These are phyloP conservation scores for Harpegnathos saltator DNA, from an alignment of 1,140 invertebrate species.

Conservation along the genomic window DNA sequence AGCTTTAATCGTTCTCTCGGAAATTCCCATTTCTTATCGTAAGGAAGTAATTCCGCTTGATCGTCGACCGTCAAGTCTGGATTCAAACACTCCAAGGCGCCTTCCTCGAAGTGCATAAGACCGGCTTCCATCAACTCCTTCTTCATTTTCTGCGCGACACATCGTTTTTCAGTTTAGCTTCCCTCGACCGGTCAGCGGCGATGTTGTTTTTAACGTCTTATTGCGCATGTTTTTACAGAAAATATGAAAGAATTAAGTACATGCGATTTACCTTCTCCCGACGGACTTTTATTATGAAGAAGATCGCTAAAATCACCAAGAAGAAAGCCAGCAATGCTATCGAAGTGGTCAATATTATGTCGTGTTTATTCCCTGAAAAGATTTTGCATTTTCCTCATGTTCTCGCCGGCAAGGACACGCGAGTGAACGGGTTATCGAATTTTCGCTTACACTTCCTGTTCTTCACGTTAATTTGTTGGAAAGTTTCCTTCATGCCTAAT, in stretches of 20 bases:
- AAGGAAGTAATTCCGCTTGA: slow-evolving; percentile 96
- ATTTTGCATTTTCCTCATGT: slow-evolving; percentile 4
- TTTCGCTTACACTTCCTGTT: slow-evolving; percentile 17
- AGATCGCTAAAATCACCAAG: slow-evolving; percentile 85
- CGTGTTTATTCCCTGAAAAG: slow-evolving; percentile 80
- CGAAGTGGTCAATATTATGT: slow-evolving; percentile 55
- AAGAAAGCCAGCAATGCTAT: slow-evolving; percentile 79
- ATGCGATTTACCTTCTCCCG: slow-evolving; percentile 87
- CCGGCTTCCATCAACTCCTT: slow-evolving; percentile 89
- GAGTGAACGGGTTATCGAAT: too few relatives aligned
- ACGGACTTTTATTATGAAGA: slow-evolving; percentile 86
- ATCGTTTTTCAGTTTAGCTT: background rate
- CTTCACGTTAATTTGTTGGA: slow-evolving; percentile 81
- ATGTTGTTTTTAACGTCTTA: too few relatives aligned
- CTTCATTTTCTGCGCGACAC: slow-evolving; percentile 84
- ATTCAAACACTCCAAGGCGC: slow-evolving; percentile 93
- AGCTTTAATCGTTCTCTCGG: slow-evolving; percentile 93
- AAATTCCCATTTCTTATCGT: slow-evolving; percentile 96
- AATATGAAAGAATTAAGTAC: slow-evolving; percentile 25
- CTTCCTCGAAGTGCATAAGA: slow-evolving; percentile 92
- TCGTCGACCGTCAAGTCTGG: slow-evolving; percentile 95
- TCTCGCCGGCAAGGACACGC: background rate
- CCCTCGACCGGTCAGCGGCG: too few relatives aligned
- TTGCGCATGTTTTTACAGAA: slow-evolving; percentile 7
- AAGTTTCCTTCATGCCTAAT: slow-evolving; percentile 74